phyloP scores from a whole-genome alignment of 2,113 vertebrate genomes.

The Rhea americana region DNA sequence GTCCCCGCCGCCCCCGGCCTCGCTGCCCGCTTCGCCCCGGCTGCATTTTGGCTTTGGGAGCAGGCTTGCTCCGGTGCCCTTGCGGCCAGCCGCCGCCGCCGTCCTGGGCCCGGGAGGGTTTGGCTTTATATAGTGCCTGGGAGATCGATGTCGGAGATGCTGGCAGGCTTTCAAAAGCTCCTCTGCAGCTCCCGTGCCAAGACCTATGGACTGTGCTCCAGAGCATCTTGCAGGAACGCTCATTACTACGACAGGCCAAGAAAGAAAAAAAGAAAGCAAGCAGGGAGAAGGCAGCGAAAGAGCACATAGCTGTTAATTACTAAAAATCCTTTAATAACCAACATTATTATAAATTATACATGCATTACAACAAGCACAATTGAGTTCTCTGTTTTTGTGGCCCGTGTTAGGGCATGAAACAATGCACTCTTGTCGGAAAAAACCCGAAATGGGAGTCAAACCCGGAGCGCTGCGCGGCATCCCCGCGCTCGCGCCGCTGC shows the following conservation, averaged over 20 bases:
- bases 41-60: not conserved
- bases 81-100: not conserved
- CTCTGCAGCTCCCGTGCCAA: conserved; percentile 43
- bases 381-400: conserved; percentile 60
- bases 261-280: not conserved
- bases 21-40: not conserved
- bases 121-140: not conserved
- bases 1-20: not conserved
- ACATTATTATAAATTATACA: conserved; percentile 69
- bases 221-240: conserved; percentile 67
- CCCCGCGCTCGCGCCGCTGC: conserved; percentile 33
- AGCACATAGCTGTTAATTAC: conserved; percentile 65
- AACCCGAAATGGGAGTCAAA: conserved; percentile 10
- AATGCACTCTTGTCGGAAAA: conserved; percentile 57
- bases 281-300: not conserved
- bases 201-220: conserved; percentile 66
- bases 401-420: conserved; percentile 34
- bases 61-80: not conserved
- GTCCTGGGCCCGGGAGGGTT: conserved; percentile 15
- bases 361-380: conserved; percentile 67
- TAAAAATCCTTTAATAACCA: conserved; percentile 75
- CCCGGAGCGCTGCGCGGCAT: not conserved
- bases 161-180: conserved; percentile 44
- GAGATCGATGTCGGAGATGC: conserved; percentile 35
- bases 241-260: conserved; percentile 35